Evolutionary conservation across 2,888 invertebrate species (phyloP).

Genomic region (Stomorhina lunata): DNA sequence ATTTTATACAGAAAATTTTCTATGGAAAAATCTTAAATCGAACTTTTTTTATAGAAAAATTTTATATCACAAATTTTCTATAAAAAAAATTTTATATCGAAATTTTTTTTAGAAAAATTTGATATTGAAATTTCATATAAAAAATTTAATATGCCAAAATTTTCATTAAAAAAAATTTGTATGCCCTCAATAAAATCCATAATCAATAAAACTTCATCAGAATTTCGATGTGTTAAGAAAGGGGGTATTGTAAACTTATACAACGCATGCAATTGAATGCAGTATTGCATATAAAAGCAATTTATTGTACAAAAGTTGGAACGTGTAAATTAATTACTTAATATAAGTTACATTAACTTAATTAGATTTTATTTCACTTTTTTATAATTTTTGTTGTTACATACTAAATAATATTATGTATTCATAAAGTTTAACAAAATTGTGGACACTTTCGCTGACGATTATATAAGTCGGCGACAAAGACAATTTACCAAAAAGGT

Average conservation of each 20-base stretch:
- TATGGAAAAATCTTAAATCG: too few species aligned
- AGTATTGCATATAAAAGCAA: not conserved
- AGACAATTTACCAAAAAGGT: not conserved
- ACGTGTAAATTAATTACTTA: not conserved
- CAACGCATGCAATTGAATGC: not conserved
- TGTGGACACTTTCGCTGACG: constrained; percentile 40
- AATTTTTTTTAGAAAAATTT: not conserved
- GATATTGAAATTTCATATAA: not conserved
- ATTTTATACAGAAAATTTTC: not conserved
- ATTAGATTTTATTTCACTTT: not conserved
- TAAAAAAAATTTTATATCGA: too few species aligned
- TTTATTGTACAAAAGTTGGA: not conserved
- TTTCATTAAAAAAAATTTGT: not conserved
- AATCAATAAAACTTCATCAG: not conserved
- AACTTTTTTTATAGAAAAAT: too few species aligned
- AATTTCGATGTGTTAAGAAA: not conserved
- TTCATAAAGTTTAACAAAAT: constrained; percentile 15
- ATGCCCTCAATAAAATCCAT: not conserved
- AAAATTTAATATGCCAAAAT: not conserved
- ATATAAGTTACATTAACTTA: not conserved
- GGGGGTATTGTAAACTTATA: not conserved
- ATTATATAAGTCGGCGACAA: constrained; percentile 33
- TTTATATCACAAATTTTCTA: not conserved
- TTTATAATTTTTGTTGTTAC: not conserved
- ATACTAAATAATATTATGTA: constrained; percentile 15